Base-by-base conservation (phyloP, 2,113 vertebrate species). In the Vireo altiloquus region DNA sequence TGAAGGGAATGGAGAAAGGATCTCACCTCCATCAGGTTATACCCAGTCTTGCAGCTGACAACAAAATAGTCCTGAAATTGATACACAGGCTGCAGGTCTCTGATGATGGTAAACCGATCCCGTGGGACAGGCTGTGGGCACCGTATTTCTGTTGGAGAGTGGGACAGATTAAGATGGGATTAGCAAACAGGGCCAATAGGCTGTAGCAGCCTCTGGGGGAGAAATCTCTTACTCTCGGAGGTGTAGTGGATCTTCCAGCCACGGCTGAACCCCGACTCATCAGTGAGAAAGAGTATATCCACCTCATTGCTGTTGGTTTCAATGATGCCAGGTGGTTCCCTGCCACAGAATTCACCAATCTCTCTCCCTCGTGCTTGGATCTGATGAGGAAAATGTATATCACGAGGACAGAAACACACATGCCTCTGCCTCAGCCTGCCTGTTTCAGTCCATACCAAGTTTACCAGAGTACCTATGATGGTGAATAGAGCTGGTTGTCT, bases 191-290 rank as follows among this genome's bases (percentile, higher is more conserved):
- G 20, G 21, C 15, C 83, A 59, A 28, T 3, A 59, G 61, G 63
- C 44, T 64, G 53, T 6, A 42, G 46, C 11, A 49, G 56, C 22
- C 71, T 40, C 27, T 63, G 25, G 42, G 52, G 37, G 40, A 60
- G 42, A 63, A 61, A 69, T 6, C 17, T 49, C 96, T 98, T 96
- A 98, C 98, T 96, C 53, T 98, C 95, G 0, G 97, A 97, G 50
- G 97, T 98, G 65, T 98, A 98, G 86, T 40, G 96, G 49, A 98
- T 93, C 87, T 97, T 98, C 98, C 98, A 98, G 82, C 98, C 98
- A 53, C 61, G 95, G 92, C 98, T 98, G 94, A 97, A 97, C 54
- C 98, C 98, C 0, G 98, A 98, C 13, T 98, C 98, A 7, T 98
- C 98, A 0, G 98, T 98, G 94, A 98, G 81, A 90, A 98, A 98